Conservation (phyloP, 2,888 invertebrate genomes). For the Teleogryllus oceanicus region DNA sequence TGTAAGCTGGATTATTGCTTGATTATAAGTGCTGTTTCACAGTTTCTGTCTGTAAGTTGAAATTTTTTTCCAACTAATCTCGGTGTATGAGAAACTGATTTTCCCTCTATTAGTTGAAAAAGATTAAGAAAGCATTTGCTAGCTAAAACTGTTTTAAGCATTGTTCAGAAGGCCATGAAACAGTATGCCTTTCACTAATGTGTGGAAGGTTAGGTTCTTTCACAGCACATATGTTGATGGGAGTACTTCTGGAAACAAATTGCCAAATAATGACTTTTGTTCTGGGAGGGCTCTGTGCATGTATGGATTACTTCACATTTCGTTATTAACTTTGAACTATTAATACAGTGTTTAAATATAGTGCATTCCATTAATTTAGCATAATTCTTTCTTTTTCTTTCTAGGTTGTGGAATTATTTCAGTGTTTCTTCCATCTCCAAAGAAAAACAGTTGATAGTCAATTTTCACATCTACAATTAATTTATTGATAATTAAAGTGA, state of each 20-base stretch:
- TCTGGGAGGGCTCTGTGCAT: conserved; percentile 40
- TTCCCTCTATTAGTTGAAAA: too few relatives aligned
- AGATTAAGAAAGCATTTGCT: too few relatives aligned
- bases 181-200: conserved; percentile 40
- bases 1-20: too few relatives aligned
- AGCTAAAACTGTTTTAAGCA: neutral
- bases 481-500: too few relatives aligned
- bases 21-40: too few relatives aligned
- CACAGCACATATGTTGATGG: conserved; percentile 18
- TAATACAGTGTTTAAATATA: neutral
- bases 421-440: neutral
- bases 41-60: conserved; percentile 45
- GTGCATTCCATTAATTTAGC: neutral
- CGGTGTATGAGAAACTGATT: conserved; percentile 40
- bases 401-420: neutral
- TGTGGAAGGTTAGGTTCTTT: conserved; percentile 26
- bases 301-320: conserved; percentile 41
- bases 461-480: too few relatives aligned
- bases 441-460: neutral
- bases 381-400: neutral
- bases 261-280: conserved; percentile 21
- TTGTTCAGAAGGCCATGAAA: conserved; percentile 47
- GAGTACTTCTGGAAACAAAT: conserved; percentile 26
- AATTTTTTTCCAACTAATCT: conserved; percentile 47
- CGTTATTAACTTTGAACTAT: neutral